Conservation (phyloP, 2,797 vertebrate genomes). For the Thripadectes ignobilis region DNA sequence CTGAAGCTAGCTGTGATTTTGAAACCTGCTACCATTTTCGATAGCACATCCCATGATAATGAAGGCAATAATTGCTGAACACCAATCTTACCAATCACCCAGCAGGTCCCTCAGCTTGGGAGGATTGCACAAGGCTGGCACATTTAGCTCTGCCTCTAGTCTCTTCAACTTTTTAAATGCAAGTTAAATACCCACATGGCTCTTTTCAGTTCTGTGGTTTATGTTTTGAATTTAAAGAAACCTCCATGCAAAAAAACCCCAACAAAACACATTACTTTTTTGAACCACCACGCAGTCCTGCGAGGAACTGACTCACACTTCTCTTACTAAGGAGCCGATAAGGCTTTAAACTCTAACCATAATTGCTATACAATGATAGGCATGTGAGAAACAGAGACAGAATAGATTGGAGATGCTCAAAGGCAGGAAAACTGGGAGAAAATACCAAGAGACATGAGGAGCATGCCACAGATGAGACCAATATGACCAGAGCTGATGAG, state of each 20-base stretch:
- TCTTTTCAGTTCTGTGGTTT: not conserved
- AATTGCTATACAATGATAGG: not conserved
- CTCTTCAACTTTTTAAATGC: not conserved
- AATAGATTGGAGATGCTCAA: not conserved
- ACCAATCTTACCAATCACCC: rapidly evolving
- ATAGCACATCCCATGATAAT: not conserved
- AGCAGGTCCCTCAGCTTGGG: not conserved
- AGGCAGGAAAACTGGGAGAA: not conserved
- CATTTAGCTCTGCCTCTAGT: not conserved
- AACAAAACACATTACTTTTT: not conserved
- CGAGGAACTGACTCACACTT: not conserved
- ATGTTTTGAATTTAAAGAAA: not conserved
- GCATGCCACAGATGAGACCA: not conserved
- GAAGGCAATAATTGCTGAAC: not conserved
- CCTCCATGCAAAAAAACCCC: not conserved
- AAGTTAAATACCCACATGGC: not conserved
- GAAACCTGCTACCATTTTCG: not conserved
- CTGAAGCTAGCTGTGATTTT: not conserved
- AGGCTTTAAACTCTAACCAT: not conserved
- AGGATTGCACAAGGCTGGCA: not conserved
- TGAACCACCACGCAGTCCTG: not conserved
- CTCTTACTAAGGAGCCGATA: not conserved
- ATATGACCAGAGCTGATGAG: not conserved
- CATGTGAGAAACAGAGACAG: not conserved
- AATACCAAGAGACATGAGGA: not conserved